Evolutionary conservation across 2,113 vertebrate species (phyloP), one percentile per base, ranked within the genome.

Genomic region (Ancistrus triradiatus): DNA sequence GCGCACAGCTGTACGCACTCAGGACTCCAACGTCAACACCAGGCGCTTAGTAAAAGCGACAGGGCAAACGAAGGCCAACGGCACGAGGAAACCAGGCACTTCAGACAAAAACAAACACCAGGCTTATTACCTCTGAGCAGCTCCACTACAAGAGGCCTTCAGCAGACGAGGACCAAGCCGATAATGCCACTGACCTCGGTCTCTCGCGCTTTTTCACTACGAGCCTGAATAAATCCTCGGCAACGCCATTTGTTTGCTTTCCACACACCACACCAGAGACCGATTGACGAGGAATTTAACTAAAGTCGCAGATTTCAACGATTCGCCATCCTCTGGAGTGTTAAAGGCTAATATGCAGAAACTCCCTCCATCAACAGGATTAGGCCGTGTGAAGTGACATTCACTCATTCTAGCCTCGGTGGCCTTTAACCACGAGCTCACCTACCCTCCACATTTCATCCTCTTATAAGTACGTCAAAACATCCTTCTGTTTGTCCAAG

Each of bases 91-190:
- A 51, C 33, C 61, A 50, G 37, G 40, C 24, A 38, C 43, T 55
- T 65, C 60, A 51, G 49, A 69, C 55, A 73, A 49, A 74, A 69
- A 65, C 66, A 73, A 73, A 53, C 66, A 48, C 40, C 24, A 57
- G 37, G 37, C 46, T 64, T 33, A 52, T 53, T 64, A 53, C 28
- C 22, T 31, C 53, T 47, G 43, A 47, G 48, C 52, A n/a, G 47
- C 55, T 44, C 42, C 55, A 25, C 42, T 56, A 5, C 18, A 43
- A 49, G 53, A 49, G 63, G 43, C 27, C 28, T 49, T 38, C 33
- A 28, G n/a, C 63, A 28, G 53, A 49, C 53, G 17, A n/a, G 43
- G 17, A 27, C 49, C 49, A 53, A 50, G 18, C 37, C 19, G 42
- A 33, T 62, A 3, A 8, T 38, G 3, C 48, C 49, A 13, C 38